Evolutionary conservation across 2,888 invertebrate genomes (phyloP), one percentile per base, ranked within the genome.

Genomic region (Drosophila mettleri): DNA sequence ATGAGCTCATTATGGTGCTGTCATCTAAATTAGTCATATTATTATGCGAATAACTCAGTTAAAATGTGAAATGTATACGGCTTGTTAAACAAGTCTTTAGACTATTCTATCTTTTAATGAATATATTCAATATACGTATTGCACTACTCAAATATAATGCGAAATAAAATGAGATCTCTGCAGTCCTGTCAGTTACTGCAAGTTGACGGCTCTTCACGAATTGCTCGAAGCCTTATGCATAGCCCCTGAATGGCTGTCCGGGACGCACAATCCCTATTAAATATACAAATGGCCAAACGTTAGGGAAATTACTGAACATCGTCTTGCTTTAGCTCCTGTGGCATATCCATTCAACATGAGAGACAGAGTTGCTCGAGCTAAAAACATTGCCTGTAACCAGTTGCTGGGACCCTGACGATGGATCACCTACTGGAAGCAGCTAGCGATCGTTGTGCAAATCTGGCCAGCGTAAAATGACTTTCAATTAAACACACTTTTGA

Each of bases 401-500:
- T 61, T 22, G 67, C 10, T 20, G 41, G 48, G 24, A 24, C 39
- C 20, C 31, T 16, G 18, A 48, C 22, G 51, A 71, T 73, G 55
- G 74, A 71, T 71, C 43, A 39, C 45, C 66, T 51, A 29, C 34
- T 41, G 48, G 51, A 58, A 33, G 43, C 48, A 51, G 49, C 48
- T 33, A 22, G 49, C 38, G 58, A 10, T 24, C 16, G 51, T 14
- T 45, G 51, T 18, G 46, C 38, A 52, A 67, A 74, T 67, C 71
- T 78, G 60, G 60, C n/a, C 59, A 34, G 55, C 52, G 54, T 58
- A 66, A 69, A 78, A 76, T 77, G 80, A 55, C 77, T 82, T 80
- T 86, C 74, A 86, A 86, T 81, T 83, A 81, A 83, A 74, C 80
- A 77, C 74, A 80, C 69, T 78, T 77, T 73, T 74, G 74, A 78